Evolutionary conservation across 2,888 invertebrate species (phyloP).

Genomic region (Mythimna pallens): DNA sequence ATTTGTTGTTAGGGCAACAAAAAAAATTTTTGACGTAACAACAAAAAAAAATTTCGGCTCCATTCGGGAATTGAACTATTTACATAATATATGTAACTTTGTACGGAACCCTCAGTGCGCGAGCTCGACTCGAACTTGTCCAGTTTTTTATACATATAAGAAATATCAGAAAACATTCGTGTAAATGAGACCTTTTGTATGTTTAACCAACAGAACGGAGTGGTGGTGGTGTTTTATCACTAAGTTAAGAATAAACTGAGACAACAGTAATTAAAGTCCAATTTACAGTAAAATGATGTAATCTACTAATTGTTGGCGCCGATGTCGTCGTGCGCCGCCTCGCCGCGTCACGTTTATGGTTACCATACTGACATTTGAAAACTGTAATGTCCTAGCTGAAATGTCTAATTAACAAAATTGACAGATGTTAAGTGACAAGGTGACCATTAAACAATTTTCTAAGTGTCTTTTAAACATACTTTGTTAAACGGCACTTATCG

Average conservation of each 20-base stretch:
- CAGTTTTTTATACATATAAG: constrained; percentile 2
- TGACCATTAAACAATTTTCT: no score
- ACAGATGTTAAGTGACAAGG: no score
- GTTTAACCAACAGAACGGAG: neutral
- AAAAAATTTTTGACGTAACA: no score
- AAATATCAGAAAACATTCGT: constrained; percentile 11
- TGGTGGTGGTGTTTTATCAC: constrained; percentile 20
- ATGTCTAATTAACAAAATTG: no score
- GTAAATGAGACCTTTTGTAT: constrained; percentile 6
- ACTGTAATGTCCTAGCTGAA: neutral
- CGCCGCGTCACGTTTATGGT: neutral
- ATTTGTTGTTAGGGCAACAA: no score
- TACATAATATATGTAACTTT: no score
- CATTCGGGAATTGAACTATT: no score
- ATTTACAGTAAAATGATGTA: constrained; percentile 32
- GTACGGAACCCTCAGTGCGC: no score
- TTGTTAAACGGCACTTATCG: no score
- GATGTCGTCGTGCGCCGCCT: neutral
- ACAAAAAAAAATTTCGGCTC: no score
- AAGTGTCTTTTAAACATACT: no score
- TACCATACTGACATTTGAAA: neutral
- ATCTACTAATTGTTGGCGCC: constrained; percentile 37
- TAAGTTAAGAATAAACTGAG: constrained; percentile 34
- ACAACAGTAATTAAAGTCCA: constrained; percentile 49
- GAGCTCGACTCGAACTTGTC: no score